Conservation (phyloP, 1,140 invertebrate genomes). For the Drosophila sp. region DNA sequence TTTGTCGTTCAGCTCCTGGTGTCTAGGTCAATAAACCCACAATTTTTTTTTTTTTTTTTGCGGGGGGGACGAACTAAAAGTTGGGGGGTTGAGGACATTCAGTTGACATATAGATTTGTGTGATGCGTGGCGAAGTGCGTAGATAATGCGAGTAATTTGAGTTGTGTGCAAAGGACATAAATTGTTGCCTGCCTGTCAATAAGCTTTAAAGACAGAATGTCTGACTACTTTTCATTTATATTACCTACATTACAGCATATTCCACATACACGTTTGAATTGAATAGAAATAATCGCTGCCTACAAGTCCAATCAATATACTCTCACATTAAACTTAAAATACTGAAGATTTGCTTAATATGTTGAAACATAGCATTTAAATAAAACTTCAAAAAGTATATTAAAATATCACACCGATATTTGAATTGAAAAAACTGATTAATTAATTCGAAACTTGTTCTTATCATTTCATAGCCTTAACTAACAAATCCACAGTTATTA, state of each 20-base stretch:
- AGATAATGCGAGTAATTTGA: slow-evolving; percentile 79
- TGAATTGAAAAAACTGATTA: too few relatives aligned
- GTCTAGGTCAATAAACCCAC: slow-evolving; percentile 70
- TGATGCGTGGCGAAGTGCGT: slow-evolving; percentile 55
- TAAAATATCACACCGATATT: too few relatives aligned
- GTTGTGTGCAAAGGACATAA: slow-evolving; percentile 40
- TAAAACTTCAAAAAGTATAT: too few relatives aligned
- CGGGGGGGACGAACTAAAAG: neutral
- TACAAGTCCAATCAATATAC: too few relatives aligned
- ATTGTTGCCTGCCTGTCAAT: slow-evolving; percentile 35
- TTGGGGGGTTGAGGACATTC: slow-evolving; percentile 15
- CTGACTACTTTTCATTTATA: neutral
- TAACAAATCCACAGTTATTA: too few relatives aligned
- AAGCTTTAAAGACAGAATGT: slow-evolving; percentile 7
- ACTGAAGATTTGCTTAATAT: too few relatives aligned
- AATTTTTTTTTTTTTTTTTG: slow-evolving; percentile 12
- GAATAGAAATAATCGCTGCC: too few relatives aligned
- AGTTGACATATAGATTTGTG: slow-evolving; percentile 74
- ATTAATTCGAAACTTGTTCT: too few relatives aligned
- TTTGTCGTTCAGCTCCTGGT: slow-evolving; percentile 42
- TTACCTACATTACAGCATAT: neutral
- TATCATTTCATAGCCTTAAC: too few relatives aligned
- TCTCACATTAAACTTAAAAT: too few relatives aligned
- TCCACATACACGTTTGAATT: too few relatives aligned
- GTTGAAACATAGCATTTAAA: too few relatives aligned